A percentile compares a stretch with the other conserved stretches of the same genome.
phyloP scores from a whole-genome alignment of 92 coral and sea anemone genomes.

The Virgularia gustaviana region DNA sequence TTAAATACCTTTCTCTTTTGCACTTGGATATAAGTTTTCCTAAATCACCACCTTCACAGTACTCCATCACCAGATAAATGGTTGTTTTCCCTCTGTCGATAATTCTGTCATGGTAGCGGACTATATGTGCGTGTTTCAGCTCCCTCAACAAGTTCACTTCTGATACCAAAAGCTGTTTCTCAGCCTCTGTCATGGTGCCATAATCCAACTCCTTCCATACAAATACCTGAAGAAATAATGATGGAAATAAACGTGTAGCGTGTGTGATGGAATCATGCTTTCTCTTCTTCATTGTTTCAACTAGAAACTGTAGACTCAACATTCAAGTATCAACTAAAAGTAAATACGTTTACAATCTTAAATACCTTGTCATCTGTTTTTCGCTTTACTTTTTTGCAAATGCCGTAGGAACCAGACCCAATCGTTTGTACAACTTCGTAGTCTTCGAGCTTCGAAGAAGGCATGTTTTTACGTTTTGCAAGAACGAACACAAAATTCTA shows the following conservation, averaged over 20 bases:
- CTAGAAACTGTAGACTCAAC: not conserved
- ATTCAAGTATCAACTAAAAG: not conserved
- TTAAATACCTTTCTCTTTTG: conserved; percentile 89
- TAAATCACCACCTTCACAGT: conserved; percentile 90
- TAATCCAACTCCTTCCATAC: conserved; percentile 98
- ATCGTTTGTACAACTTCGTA: conserved; percentile 75
- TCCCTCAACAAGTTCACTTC: conserved; percentile 95
- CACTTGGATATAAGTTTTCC: conserved; percentile 77
- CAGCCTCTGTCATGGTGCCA: conserved; percentile 92
- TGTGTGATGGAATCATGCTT: not conserved
- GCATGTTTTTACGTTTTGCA: conserved; percentile 49
- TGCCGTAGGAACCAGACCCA: conserved; percentile 97
- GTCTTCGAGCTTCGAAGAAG: conserved; percentile 75
- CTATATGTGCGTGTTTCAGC: conserved; percentile 90
- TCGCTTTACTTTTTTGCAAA: conserved; percentile 84
- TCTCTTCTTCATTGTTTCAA: not conserved
- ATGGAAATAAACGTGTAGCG: not conserved
- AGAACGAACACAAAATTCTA: conserved; percentile 49
- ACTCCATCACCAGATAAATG: conserved; percentile 93
- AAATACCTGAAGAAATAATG: conserved; percentile 52
- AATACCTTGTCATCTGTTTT: conserved; percentile 81
- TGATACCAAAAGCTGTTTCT: conserved; percentile 94
- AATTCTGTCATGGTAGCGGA: conserved; percentile 87
- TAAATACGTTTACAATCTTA: too few relatives aligned
- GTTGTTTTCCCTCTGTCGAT: conserved; percentile 86